Percentiles rank a stretch among this genome's conserved stretches.
Evolutionary conservation across 2,888 invertebrate species (phyloP).

Genomic region (Drosophila longiperda): DNA sequence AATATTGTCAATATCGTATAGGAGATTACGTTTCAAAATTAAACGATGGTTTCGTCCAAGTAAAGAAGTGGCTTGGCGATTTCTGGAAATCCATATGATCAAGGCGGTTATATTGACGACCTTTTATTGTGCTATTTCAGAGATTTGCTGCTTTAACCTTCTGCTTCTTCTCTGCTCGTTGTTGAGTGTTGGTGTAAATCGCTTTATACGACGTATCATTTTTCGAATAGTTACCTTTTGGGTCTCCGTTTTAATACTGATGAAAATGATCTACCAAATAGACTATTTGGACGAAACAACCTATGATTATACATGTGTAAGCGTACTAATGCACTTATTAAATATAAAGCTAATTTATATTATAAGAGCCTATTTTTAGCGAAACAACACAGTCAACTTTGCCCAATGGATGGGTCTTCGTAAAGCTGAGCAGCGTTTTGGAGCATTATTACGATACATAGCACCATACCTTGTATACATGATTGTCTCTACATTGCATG

Average conservation of each 20-base stretch:
- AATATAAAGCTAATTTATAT: neutral
- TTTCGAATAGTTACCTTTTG: conserved; percentile 91
- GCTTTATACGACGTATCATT: conserved; percentile 89
- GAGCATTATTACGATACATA: conserved; percentile 88
- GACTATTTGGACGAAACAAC: conserved; percentile 91
- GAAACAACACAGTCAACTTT: conserved; percentile 85
- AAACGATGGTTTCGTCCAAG: conserved; percentile 61
- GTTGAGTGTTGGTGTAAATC: conserved; percentile 90
- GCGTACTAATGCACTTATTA: conserved; percentile 52
- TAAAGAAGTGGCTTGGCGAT: conserved; percentile 88
- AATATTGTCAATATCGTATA: conserved; percentile 30
- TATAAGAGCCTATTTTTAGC: conserved; percentile 11
- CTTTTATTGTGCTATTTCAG: conserved; percentile 89
- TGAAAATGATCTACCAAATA: conserved; percentile 98
- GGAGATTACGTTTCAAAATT: conserved; percentile 46
- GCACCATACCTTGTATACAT: conserved; percentile 94
- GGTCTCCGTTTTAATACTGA: conserved; percentile 92
- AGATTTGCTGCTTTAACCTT: conserved; percentile 95
- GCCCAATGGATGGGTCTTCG: conserved; percentile 94
- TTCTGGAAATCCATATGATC: conserved; percentile 95
- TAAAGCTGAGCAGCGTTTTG: conserved; percentile 86
- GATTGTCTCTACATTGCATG: conserved; percentile 92
- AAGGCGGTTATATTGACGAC: conserved; percentile 93
- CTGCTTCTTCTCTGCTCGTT: conserved; percentile 91
- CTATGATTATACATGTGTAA: conserved; percentile 92